Evolutionary conservation across 2,113 vertebrate species (phyloP).

Genomic region (Zootoca vivipara): DNA sequence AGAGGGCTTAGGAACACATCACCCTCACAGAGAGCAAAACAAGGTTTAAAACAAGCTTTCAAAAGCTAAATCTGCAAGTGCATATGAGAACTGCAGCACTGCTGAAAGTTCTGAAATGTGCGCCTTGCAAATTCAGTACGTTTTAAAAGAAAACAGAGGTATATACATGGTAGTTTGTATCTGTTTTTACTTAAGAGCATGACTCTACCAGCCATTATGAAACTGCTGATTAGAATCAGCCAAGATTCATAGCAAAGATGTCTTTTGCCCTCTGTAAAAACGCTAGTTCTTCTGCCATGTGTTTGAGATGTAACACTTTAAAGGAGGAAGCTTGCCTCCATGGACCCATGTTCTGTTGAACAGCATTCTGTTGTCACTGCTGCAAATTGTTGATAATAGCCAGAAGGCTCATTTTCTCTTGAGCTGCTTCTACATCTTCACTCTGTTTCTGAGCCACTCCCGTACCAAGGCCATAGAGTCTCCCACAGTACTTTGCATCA

Average conservation of each 20-base stretch:
- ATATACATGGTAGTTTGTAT: conserved; percentile 70
- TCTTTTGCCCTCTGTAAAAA: conserved; percentile 67
- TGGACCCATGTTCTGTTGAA: conserved; percentile 31
- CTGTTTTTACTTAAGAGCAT: conserved; percentile 76
- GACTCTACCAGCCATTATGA: conserved; percentile 72
- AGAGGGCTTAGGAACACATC: conserved; percentile 61
- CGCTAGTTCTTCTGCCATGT: conserved; percentile 62
- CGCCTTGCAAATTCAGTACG: conserved; percentile 71
- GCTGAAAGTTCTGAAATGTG: conserved; percentile 42
- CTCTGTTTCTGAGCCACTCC: conserved; percentile 94
- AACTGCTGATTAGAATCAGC: conserved; percentile 67
- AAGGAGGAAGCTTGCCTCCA: conserved; percentile 62
- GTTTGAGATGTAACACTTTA: conserved; percentile 41
- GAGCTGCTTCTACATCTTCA: conserved; percentile 81
- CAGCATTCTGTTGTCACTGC: conserved; percentile 63
- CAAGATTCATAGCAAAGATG: conserved; percentile 68
- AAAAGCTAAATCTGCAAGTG: conserved; percentile 60
- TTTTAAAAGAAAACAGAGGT: conserved; percentile 75
- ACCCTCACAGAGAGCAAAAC: conserved; percentile 59
- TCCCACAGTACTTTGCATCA: conserved; percentile 96
- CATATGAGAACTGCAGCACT: conserved; percentile 57
- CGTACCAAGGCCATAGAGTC: conserved; percentile 94
- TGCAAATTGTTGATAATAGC: conserved; percentile 83
- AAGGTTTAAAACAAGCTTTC: conserved; percentile 67
- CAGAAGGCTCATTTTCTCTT: conserved; percentile 84